Conservation (phyloP, 2,888 invertebrate species). For the Autographa gamma region DNA sequence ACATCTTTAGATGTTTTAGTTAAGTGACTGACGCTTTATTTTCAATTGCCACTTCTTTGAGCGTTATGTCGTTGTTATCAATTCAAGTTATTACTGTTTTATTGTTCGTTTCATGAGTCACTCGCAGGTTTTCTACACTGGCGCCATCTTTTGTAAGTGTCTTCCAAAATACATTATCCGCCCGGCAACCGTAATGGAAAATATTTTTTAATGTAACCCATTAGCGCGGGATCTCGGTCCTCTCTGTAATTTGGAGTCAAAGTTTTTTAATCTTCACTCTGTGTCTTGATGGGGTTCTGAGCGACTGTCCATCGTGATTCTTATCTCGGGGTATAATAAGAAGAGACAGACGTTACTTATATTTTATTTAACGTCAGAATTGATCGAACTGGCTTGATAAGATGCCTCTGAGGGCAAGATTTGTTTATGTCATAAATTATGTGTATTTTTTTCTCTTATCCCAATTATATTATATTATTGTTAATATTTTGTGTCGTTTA, state of each 20-base stretch:
- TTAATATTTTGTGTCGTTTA: conserved; percentile 20
- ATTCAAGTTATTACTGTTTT: conserved; percentile 61
- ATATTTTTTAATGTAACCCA: conserved; percentile 86
- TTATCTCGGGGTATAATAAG: conserved; percentile 86
- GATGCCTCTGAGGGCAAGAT: conserved; percentile 75
- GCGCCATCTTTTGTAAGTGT: conserved; percentile 65
- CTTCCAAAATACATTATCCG: conserved; percentile 74
- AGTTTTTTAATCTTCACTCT: conserved; percentile 81
- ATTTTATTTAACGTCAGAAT: conserved; percentile 87
- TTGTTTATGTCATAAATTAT: conserved; percentile 86
- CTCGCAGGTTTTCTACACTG: conserved; percentile 68
- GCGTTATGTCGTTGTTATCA: conserved; percentile 55
- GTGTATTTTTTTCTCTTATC: conserved; percentile 69
- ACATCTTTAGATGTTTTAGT: conserved; percentile 45
- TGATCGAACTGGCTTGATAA: conserved; percentile 86
- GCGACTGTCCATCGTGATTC: conserved; percentile 86
- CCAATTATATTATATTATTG: conserved; percentile 46
- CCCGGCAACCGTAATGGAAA: conserved; percentile 80
- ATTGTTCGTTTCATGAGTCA: conserved; percentile 64
- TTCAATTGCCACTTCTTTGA: conserved; percentile 58
- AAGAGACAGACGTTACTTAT: conserved; percentile 88
- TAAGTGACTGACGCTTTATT: conserved; percentile 60
- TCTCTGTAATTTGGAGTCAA: conserved; percentile 84
- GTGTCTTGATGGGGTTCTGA: conserved; percentile 85
- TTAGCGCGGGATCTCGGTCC: conserved; percentile 82